Base-by-base conservation (phyloP, 2,113 vertebrate genomes). In the Colaptes auratus region DNA sequence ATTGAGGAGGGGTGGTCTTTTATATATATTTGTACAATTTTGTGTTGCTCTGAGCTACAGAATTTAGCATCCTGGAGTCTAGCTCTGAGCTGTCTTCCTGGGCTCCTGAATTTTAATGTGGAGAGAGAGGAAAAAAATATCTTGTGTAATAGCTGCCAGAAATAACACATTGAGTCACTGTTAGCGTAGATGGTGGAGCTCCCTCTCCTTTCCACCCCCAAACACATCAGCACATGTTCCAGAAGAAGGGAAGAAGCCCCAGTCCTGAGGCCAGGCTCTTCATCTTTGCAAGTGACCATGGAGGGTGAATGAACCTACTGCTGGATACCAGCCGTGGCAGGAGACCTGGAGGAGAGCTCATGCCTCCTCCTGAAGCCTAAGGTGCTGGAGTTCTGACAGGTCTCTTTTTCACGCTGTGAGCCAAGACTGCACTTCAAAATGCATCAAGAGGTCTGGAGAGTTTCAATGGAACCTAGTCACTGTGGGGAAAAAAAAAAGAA, bases 91-190 rank as follows among this genome's bases (percentile, higher is more conserved):
- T 83, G 30, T 53, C n/a, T 92, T 94, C 73, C 78, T 86, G 81
- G 46, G 71, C 25, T 76, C 72, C 89, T 89, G 61, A 81, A 96
- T 97, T 91, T 95, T 96, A 92, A 96, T 76, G 74, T 25, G 74
- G 36, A 86, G 66, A 96, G 95, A 52, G 12, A 23, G 21, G 24
- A 24, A 50, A 10, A 23, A 50, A 50, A 50, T n/a, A 96, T 82
- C 46, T 85, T 35, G n/a, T 71, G 78, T 39, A 81, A 84, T 15
- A 87, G 78, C 39, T 84, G 39, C 81, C 82, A 92, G 92, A 97
- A 97, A 95, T 97, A 97, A 92, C 60, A 88, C 75, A 83, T 4
- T 88, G 81, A 93, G 67, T 89, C 77, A 90, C 28, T 59, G 39
- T 48, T 88, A 86, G 75, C 3, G 2, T 63, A 78, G 61, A 78